Evolutionary conservation across 2,797 vertebrate species (phyloP), one percentile per base, ranked within the genome.

Genomic region (Bovichtus variegatus): DNA sequence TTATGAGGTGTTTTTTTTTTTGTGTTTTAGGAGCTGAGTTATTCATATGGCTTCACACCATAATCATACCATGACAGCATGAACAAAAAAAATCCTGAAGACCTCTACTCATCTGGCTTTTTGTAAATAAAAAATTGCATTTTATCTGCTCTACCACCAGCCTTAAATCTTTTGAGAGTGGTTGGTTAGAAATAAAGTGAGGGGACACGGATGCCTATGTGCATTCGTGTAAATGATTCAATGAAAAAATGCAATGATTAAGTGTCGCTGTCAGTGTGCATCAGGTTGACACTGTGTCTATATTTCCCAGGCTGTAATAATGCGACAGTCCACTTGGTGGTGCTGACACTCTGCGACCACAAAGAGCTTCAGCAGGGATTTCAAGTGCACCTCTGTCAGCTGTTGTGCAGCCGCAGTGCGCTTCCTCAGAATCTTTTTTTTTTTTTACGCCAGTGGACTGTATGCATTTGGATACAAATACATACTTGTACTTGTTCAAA

Each of bases 211-310:
- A 53, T 66, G 74, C 47, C 70, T 58, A 58, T 82, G 77, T 65
- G 68, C 74, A 77, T 87, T 73, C 62, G 18, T 79, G 68, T 65
- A 75, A 78, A 74, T 77, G 79, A 85, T 71, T 87, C 82, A 78
- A 86, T 74, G 55, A 71, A 74, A 64, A 74, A 70, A 79, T 79
- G 70, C 61, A 54, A 50, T 64, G 43, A 83, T 76, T 87, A 82
- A 88, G 83, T 80, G 76, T 85, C 80, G 76, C 84, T 83, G 88
- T 91, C 85, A 81, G 64, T 82, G 79, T 82, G 90, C 58, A 87
- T 89, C 81, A 87, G 59, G 5, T n/a, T 57, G 53, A 41, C 43
- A 46, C 83, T 81, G 76, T 72, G 82, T 87, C 78, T 85, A 13
- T 40, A 72, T 71, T 75, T 70, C 10, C 7, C 23, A 11, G 38